Base-by-base conservation (phyloP, 1,140 invertebrate species). In the Cydia splendana region DNA sequence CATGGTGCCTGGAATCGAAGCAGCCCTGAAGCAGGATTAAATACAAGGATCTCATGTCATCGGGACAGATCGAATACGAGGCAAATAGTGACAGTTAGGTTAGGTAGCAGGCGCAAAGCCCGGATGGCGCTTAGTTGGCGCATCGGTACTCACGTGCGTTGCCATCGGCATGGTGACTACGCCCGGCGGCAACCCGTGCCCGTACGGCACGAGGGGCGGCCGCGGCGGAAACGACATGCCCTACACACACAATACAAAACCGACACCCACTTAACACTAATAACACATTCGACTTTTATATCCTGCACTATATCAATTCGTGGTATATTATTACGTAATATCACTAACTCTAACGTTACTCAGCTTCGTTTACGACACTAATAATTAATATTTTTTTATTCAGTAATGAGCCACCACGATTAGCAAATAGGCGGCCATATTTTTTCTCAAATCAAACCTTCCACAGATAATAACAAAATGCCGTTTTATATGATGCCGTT, bases 141-240 rank as follows among this genome's bases (percentile, higher is more conserved):
- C n/a, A 65, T 4, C 45, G n/a, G 38, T 38, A 86, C 89, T 86
- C 88, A 92, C 91, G 77, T 93, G 91, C 78, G 91, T 91, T 20
- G 89, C 85, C 86, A 91, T 91, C 15, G 86, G 89, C 89, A 91
- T 88, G 9, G 91, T 89, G 77, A 92, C 90, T 7, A 91, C 89
- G n/a, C 91, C 88, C n/a, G 90, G 88, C 12, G 91, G 67, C 34
- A 71, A 15, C 67, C 67, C 87, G 62, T 92, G 86, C 73, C 88
- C 90, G 79, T 91, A 91, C 34, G 90, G 90, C 79, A 92, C 89
- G 75, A 93, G 81, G 45, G 91, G 91, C 78, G 91, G 88, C 76
- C 91, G 88, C 76, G 90, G 89, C 76, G 91, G 91, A 76, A 85
- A 93, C 79, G 91, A 93, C 91, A 93, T 93, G 80, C 75, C 86